Base-by-base conservation (phyloP, 1,140 invertebrate genomes). In the Pinna nobilis region DNA sequence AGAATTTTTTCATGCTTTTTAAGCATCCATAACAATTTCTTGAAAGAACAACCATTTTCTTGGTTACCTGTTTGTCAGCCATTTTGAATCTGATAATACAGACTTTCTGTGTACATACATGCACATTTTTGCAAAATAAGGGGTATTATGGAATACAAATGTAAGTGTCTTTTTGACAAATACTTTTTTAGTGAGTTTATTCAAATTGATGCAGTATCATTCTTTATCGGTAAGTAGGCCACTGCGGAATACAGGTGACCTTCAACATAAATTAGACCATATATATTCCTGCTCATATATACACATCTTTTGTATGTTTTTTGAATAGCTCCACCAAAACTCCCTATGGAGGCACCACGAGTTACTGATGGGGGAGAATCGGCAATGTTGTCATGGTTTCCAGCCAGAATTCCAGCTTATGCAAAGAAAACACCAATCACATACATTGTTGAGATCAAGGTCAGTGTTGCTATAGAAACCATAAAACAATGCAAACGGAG, bases 301-400 rank as follows among this genome's bases (percentile, higher is more conserved):
- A 18, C 20, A 1, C 2, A 47, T 18, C 15, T 15, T 18, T 3
- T 3, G 20, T 47, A 18, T 47, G 30, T 35, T 33, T 23, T 59
- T 70, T 55, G 94, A 44, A 94, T 95, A 6, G 91, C 96, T 80
- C 95, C 96, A 0, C 87, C 98, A 0, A 92, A 82, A 50, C 65
- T 87, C 20, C 85, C 85, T 25, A 83, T 95, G 5, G 95, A 98
- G 82, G 92, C 92, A 66, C 97, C 97, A 2, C 94, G 95, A 76
- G 96, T 98, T 7, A 92, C 94, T 11, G 96, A 98, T 94, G 94
- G 94, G 64, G 91, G 94, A 6, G 92, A 93, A 61, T 91, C 96
- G 23, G 95, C 95, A 0, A 63, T 49, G 44, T 89, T 98, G 9
- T 95, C 94, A 0, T 99, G 97, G 97, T 94, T 94, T 79, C 96